Percentiles rank a stretch among this genome's conserved stretches.
Conservation (phyloP, 2,888 invertebrate species). For the Helleia helle region DNA sequence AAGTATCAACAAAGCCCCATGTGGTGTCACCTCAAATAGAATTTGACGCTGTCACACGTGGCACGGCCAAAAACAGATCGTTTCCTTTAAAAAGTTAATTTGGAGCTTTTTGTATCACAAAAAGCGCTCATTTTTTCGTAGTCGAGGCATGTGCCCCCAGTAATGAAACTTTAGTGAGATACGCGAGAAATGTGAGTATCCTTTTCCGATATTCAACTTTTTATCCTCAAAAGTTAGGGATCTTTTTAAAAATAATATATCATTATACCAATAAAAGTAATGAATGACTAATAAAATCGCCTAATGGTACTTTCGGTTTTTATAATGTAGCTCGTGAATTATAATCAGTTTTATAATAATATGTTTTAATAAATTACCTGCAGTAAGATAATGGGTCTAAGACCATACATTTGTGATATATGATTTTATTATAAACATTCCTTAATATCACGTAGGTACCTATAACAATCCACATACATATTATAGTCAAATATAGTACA, state of each 20-base stretch:
- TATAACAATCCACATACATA: too few species aligned
- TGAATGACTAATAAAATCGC: background rate
- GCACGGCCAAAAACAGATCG: constrained; percentile 65
- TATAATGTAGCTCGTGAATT: too few species aligned
- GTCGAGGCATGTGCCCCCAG: constrained; percentile 59
- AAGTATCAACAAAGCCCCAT: constrained; percentile 60
- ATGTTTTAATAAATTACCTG: too few species aligned
- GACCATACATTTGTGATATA: too few species aligned
- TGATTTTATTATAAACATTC: too few species aligned
- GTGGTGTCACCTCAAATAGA: constrained; percentile 58
- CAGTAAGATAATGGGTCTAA: too few species aligned
- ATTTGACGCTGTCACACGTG: constrained; percentile 62
- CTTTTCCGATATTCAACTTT: constrained; percentile 38
- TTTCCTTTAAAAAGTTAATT: constrained; percentile 74
- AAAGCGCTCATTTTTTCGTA: constrained; percentile 58
- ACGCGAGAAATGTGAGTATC: constrained; percentile 59
- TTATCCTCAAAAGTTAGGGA: background rate
- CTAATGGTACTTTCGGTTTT: constrained; percentile 13
- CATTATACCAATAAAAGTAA: constrained; percentile 4
- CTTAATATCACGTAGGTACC: too few species aligned
- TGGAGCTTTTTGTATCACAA: constrained; percentile 64
- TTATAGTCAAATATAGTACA: too few species aligned
- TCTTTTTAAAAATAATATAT: background rate
- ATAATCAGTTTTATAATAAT: too few species aligned
- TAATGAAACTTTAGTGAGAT: constrained; percentile 58